Percentiles rank a stretch among this genome's conserved stretches.
Evolutionary conservation across 1,140 invertebrate species (phyloP).

Genomic region (Pseudomyrmex dendroicus): DNA sequence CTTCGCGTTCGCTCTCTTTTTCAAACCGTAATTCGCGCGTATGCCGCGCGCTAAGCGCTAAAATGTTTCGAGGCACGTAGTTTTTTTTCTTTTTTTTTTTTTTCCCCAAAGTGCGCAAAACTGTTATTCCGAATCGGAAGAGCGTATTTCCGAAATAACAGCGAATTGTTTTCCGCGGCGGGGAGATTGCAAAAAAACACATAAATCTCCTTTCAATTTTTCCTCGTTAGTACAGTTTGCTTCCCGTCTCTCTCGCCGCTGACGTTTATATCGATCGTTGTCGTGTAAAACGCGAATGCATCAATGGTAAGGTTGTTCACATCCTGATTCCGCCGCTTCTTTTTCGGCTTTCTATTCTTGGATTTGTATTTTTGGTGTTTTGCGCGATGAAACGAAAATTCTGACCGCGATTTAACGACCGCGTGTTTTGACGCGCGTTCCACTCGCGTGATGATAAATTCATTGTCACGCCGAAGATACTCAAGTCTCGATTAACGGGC

Average conservation of each 20-base stretch:
- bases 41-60: neutral
- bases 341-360: neutral
- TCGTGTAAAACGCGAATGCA: constrained; percentile 40
- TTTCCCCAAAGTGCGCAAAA: neutral
- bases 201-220: constrained; percentile 52
- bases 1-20: neutral
- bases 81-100: constrained; percentile 10
- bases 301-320: neutral
- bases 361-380: neutral
- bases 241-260: constrained; percentile 2
- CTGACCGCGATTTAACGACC: neutral
- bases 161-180: constrained; percentile 42
- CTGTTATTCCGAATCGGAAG: constrained; percentile 18
- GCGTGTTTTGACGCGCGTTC: neutral
- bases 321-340: constrained; percentile 32
- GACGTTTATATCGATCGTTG: constrained; percentile 35
- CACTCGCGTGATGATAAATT: neutral
- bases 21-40: no score
- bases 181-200: constrained; percentile 38
- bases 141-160: constrained; percentile 55
- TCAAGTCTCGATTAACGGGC: constrained; percentile 14
- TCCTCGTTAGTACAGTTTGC: constrained; percentile 40
- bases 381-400: constrained; percentile 13
- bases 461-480: neutral
- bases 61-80: constrained; percentile 1